These are phyloP conservation scores for Hoplias malabaricus DNA, from an alignment of 2,113 vertebrate species.

Conservation along the genomic window DNA sequence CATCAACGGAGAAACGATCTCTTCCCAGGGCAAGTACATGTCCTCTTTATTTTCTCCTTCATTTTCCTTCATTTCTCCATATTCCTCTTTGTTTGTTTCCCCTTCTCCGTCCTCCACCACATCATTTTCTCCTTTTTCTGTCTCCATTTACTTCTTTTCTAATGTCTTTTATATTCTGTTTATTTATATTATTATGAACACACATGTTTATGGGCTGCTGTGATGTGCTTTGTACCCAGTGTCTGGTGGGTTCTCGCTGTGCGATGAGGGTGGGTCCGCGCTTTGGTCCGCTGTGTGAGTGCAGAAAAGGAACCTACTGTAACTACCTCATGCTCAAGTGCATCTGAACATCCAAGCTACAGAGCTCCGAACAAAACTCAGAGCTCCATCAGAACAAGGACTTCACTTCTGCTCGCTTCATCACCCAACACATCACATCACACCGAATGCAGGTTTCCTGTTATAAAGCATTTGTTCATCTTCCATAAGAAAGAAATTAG, in stretches of 20 bases:
- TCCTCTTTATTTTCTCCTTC: not conserved
- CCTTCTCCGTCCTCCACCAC: not conserved
- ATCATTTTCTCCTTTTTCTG: not conserved
- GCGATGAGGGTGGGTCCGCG: conserved; percentile 76
- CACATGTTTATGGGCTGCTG: not conserved
- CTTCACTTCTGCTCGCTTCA: not conserved
- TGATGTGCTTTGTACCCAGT: conserved; percentile 3
- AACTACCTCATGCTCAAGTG: conserved; percentile 81
- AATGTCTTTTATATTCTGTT: not conserved
- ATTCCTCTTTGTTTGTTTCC: not conserved
- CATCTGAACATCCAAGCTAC: no score
- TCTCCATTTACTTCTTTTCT: not conserved
- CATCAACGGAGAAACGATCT: conserved; percentile 68
- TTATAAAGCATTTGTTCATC: not conserved
- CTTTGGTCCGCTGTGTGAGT: conserved; percentile 81
- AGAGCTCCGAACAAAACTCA: not conserved
- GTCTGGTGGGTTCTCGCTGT: conserved; percentile 69
- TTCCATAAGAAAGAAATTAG: not conserved
- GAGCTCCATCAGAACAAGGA: not conserved
- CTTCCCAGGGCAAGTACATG: conserved; percentile 69
- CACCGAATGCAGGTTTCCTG: no score
- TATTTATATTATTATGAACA: not conserved
- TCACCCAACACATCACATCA: not conserved
- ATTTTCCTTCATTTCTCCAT: not conserved
- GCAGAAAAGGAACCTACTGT: conserved; percentile 71